These are phyloP conservation scores for Tetanocera ferruginea DNA, from an alignment of 2,888 invertebrate genomes.

Conservation along the genomic window DNA sequence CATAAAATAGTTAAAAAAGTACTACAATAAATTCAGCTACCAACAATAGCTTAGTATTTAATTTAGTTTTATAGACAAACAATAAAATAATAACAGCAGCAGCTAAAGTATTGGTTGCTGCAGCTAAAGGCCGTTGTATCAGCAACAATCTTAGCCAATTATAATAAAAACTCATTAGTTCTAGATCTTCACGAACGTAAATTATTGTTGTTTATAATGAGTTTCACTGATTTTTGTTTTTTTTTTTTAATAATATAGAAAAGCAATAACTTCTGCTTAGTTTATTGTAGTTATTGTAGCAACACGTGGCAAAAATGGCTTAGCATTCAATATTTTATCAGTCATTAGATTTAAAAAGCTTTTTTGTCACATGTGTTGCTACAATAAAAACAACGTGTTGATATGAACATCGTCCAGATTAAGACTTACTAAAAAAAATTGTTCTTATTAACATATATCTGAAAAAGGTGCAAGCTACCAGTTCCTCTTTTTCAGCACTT, in stretches of 20 bases:
- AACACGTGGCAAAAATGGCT: neutral
- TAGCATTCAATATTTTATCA: neutral
- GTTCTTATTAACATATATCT: no score
- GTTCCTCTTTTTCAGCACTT: no score
- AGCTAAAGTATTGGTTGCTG: conserved; percentile 38
- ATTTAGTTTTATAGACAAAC: conserved; percentile 11
- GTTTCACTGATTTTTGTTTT: conserved; percentile 1
- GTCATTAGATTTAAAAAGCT: neutral
- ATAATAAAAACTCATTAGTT: conserved; percentile 39
- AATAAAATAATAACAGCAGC: conserved; percentile 13
- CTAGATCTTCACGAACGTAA: conserved; percentile 32
- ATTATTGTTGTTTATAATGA: neutral
- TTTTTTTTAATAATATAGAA: neutral
- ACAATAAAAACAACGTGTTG: neutral
- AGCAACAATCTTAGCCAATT: conserved; percentile 20
- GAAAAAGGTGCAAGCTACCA: no score
- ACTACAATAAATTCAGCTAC: conserved; percentile 12
- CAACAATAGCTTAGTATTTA: conserved; percentile 16
- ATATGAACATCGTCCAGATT: no score
- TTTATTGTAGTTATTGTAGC: neutral
- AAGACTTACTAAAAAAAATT: no score
- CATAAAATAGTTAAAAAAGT: neutral
- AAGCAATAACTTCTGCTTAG: neutral
- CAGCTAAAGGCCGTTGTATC: neutral
- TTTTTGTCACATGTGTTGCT: neutral